phyloP scores from a whole-genome alignment of 2,888 invertebrate species.

The Andrena haemorrhoa region DNA sequence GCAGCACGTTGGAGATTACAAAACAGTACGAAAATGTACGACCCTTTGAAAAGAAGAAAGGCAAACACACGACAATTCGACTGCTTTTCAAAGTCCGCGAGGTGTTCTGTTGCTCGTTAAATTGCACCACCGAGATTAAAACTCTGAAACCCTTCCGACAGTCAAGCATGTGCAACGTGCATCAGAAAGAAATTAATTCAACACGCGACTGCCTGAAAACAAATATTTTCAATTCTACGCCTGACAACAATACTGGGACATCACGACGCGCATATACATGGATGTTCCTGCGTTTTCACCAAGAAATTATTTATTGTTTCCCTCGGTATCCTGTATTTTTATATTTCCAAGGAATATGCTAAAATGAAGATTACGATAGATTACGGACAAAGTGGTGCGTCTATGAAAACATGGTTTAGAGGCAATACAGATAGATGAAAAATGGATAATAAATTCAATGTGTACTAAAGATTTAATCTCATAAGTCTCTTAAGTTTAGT shows the following conservation, averaged over 20 bases:
- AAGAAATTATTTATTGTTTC: too few relatives aligned
- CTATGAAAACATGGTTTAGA: too few relatives aligned
- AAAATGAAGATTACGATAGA: too few relatives aligned
- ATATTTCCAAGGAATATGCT: too few relatives aligned
- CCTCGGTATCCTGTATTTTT: too few relatives aligned
- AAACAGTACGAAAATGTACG: conserved; percentile 35
- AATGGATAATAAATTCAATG: too few relatives aligned
- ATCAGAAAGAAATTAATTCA: conserved; percentile 27
- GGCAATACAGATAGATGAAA: too few relatives aligned
- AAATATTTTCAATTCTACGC: background rate
- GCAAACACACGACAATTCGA: conserved; percentile 19
- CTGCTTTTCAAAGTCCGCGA: conserved; percentile 22
- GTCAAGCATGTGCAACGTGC: background rate
- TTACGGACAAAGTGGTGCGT: too few relatives aligned
- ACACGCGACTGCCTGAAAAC: background rate
- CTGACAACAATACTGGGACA: background rate
- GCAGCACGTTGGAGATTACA: conserved; percentile 10
- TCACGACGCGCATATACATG: background rate
- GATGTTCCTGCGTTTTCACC: too few relatives aligned
- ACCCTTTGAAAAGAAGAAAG: conserved; percentile 40
- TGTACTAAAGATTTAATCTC: too few relatives aligned
- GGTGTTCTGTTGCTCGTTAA: conserved; percentile 36
- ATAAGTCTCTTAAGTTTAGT: too few relatives aligned
- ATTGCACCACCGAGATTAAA: conserved; percentile 39
- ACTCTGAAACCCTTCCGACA: conserved; percentile 5